Percentiles rank a stretch among this genome's conserved stretches.
These are phyloP conservation scores for Dasyprocta punctata DNA, from an alignment of 2,113 vertebrate genomes.

Conservation along the genomic window DNA sequence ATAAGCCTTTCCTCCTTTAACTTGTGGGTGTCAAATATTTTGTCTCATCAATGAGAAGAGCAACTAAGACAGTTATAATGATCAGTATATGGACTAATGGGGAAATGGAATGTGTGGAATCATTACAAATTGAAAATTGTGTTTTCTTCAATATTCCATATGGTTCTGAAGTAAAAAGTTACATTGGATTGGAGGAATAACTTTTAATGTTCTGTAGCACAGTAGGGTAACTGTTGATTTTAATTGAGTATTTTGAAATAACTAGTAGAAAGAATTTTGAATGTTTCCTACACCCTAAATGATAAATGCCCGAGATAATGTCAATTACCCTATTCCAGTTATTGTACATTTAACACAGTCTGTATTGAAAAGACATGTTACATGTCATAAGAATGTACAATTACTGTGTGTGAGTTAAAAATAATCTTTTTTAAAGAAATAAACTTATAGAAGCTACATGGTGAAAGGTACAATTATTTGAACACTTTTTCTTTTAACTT, in stretches of 20 bases:
- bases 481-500: neutral
- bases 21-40: no score
- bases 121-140: neutral
- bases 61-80: neutral
- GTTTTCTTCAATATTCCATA: slow-evolving; percentile 13
- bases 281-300: neutral
- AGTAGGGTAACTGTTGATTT: neutral
- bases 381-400: neutral
- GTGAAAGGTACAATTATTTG: slow-evolving; percentile 36
- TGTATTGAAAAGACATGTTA: neutral
- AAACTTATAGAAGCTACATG: neutral
- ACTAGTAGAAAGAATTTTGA: neutral
- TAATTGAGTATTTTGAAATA: neutral
- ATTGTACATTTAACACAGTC: neutral
- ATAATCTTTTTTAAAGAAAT: neutral
- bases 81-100: neutral
- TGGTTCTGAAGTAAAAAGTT: slow-evolving; percentile 37
- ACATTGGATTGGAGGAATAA: neutral
- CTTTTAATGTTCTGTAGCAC: neutral
- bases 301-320: neutral
- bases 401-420: neutral
- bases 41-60: no score
- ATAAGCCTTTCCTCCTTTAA: no score
- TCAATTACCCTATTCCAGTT: neutral
- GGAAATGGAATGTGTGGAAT: neutral